Evolutionary conservation across 2,888 invertebrate genomes (phyloP).

Genomic region (Alitta virens): DNA sequence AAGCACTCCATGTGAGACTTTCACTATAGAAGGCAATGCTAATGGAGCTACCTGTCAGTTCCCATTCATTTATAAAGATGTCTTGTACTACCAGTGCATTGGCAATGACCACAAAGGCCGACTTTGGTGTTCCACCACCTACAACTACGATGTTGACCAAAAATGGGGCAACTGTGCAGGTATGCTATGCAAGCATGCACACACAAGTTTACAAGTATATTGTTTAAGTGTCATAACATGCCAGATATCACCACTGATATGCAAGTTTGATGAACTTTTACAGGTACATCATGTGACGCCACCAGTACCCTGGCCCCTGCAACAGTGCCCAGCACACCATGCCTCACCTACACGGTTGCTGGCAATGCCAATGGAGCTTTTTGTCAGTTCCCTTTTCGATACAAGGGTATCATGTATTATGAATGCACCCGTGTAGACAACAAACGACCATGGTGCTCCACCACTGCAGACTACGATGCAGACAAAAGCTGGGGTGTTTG

Average conservation of each 20-base stretch:
- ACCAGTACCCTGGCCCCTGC: too few relatives aligned
- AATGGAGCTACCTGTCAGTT: constrained; percentile 3
- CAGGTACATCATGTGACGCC: too few relatives aligned
- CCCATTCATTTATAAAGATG: constrained; percentile 9
- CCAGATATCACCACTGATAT: too few relatives aligned
- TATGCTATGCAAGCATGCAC: too few relatives aligned
- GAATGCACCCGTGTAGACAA: constrained; percentile 3
- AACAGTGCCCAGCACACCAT: too few relatives aligned
- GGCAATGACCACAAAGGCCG: neutral
- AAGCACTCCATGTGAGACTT: too few relatives aligned
- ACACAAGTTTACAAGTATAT: too few relatives aligned
- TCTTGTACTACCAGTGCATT: neutral
- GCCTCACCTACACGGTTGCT: too few relatives aligned
- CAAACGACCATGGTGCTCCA: constrained; percentile 9
- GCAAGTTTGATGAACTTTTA: too few relatives aligned
- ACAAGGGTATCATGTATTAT: neutral
- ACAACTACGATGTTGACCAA: constrained; percentile 12
- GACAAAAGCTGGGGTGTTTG: constrained; percentile 10
- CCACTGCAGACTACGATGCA: constrained; percentile 10
- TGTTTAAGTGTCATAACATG: too few relatives aligned
- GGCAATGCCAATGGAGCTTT: constrained; percentile 5
- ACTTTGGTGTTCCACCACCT: constrained; percentile 15
- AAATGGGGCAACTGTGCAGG: constrained; percentile 8
- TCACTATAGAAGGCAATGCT: constrained; percentile 8
- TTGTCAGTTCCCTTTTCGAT: constrained; percentile 12